Percentiles rank a stretch among this genome's conserved stretches.
Evolutionary conservation across 2,113 vertebrate species (phyloP).

Genomic region (Bubo bubo): DNA sequence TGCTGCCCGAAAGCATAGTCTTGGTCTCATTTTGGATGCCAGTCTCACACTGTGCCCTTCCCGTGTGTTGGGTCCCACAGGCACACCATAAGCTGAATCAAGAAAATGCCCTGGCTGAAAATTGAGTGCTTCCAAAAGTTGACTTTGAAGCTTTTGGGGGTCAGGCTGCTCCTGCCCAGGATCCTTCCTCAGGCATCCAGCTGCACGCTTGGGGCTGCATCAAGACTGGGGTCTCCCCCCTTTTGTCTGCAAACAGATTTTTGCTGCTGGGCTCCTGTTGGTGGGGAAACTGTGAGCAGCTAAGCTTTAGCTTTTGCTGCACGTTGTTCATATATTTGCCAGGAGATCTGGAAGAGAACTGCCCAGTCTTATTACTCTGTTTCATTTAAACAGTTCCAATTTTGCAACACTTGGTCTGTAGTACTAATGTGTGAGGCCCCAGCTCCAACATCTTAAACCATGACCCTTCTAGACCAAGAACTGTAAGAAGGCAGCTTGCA

Average conservation of each 20-base stretch:
- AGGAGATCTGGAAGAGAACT: background rate
- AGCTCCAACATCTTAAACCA: background rate
- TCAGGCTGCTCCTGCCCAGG: background rate
- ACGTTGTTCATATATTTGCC: background rate
- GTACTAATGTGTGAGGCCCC: background rate
- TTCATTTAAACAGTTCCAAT: background rate
- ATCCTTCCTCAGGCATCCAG: background rate
- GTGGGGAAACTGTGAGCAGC: background rate
- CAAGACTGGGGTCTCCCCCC: background rate
- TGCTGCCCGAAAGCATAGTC: background rate
- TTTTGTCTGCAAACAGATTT: background rate
- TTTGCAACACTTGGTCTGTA: background rate
- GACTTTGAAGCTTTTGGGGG: background rate
- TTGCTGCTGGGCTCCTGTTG: background rate
- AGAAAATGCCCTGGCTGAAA: background rate
- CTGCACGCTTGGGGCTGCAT: fast-evolving
- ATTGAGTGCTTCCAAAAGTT: background rate
- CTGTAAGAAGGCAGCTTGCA: background rate
- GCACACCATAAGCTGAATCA: background rate
- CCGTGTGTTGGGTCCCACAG: fast-evolving
- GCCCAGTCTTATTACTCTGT: background rate
- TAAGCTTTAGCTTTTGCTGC: background rate
- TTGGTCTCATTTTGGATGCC: background rate
- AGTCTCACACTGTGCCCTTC: background rate
- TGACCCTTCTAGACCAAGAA: background rate